Percentiles rank a stretch among this genome's conserved stretches.
phyloP scores from a whole-genome alignment of 1,140 invertebrate genomes.

The Diploscapter pachys region DNA sequence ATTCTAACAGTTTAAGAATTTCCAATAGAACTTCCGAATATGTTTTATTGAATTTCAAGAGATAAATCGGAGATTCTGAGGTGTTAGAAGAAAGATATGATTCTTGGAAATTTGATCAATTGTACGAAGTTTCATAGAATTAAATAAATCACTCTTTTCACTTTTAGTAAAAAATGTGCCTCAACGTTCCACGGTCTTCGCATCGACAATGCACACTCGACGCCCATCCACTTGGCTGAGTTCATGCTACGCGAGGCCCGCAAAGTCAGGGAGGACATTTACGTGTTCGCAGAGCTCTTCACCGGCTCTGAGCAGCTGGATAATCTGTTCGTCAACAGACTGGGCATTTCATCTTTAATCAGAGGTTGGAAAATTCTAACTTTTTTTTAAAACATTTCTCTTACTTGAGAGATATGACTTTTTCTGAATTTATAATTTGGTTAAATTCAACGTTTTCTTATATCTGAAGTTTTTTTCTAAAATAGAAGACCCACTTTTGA shows the following conservation, averaged over 20 bases:
- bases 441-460: too few species aligned
- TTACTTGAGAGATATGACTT: too few species aligned
- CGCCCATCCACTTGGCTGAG: constrained; percentile 85
- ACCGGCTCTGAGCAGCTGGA: constrained; percentile 90
- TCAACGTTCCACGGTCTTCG: constrained; percentile 88
- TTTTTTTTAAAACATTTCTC: too few species aligned
- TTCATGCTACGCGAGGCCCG: constrained; percentile 86
- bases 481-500: too few species aligned
- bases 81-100: not conserved
- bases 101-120: not conserved
- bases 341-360: constrained; percentile 93
- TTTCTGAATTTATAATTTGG: too few species aligned
- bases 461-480: too few species aligned
- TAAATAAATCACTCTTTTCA: not conserved
- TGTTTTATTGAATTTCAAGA: too few species aligned
- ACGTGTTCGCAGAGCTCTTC: constrained; percentile 94
- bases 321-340: constrained; percentile 95
- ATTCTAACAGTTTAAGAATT: too few species aligned
- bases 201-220: constrained; percentile 98
- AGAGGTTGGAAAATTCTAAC: constrained; percentile 66
- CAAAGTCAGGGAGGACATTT: constrained; percentile 81
- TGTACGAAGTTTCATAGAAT: not conserved
- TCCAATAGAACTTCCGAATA: too few species aligned
- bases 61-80: too few species aligned
- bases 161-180: constrained; percentile 67